phyloP scores from a whole-genome alignment of 1,140 invertebrate species.

The Drosophila virilis region DNA sequence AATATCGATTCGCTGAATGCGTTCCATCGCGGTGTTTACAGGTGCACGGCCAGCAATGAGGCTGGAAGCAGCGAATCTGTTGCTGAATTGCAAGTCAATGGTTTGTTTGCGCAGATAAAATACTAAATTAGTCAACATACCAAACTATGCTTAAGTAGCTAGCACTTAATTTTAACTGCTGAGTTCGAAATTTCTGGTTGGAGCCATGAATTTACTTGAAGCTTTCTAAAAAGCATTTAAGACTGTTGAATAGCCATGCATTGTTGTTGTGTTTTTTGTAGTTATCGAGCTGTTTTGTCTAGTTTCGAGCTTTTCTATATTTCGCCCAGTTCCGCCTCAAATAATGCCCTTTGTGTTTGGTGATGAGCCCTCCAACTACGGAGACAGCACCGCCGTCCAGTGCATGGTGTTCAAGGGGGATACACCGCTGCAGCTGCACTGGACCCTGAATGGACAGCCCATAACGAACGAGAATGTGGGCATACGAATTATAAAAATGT shows the following conservation, averaged over 20 bases:
- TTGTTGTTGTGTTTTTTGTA: not conserved
- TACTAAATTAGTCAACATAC: constrained; percentile 35
- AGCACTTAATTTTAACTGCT: constrained; percentile 30
- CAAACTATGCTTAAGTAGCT: constrained; percentile 38
- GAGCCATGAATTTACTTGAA: constrained; percentile 35
- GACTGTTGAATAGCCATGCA: constrained; percentile 14
- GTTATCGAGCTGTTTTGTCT: constrained; percentile 21
- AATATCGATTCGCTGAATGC: constrained; percentile 84
- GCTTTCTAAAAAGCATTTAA: not conserved
- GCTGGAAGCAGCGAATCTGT: constrained; percentile 85
- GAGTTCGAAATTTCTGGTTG: constrained; percentile 54
- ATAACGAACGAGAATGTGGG: constrained; percentile 83
- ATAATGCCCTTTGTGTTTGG: constrained; percentile 90
- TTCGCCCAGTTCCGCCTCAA: constrained; percentile 86
- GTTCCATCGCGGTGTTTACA: constrained; percentile 85
- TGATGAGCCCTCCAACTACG: constrained; percentile 88
- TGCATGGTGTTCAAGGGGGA: constrained; percentile 92
- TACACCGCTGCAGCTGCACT: constrained; percentile 89
- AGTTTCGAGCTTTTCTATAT: not conserved
- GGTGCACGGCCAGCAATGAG: constrained; percentile 86
- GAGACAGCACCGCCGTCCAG: constrained; percentile 87
- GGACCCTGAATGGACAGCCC: constrained; percentile 89
- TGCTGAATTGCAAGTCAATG: constrained; percentile 86
- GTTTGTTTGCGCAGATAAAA: constrained; percentile 78
- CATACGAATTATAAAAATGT: constrained; percentile 86